Percentiles rank a stretch among this genome's conserved stretches.
These are phyloP conservation scores for Probaryconus sp. DNA, from an alignment of 1,140 invertebrate genomes.

Conservation along the genomic window DNA sequence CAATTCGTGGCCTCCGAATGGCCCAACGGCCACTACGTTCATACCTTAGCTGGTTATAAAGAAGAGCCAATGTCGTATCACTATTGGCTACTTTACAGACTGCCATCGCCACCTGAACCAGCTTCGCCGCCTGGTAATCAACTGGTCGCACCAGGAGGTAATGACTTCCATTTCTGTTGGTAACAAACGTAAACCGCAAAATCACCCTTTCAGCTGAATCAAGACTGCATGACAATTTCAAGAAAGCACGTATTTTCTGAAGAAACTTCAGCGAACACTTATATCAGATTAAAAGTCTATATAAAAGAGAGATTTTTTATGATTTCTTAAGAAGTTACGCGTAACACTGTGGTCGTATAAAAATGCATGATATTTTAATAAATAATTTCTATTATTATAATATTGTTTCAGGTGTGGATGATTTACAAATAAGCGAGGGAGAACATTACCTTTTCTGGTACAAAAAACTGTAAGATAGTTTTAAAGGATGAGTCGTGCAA, in stretches of 20 bases:
- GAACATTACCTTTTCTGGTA: conserved; percentile 94
- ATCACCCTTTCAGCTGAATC: conserved; percentile 1
- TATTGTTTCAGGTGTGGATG: conserved; percentile 85
- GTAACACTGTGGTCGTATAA: too few species aligned
- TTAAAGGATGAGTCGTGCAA: conserved; percentile 17
- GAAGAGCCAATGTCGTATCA: conserved; percentile 92
- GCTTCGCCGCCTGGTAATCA: conserved; percentile 88
- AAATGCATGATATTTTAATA: too few species aligned
- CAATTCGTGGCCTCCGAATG: conserved; percentile 89
- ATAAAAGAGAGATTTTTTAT: not conserved
- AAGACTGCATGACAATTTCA: too few species aligned
- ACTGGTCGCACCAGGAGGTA: conserved; percentile 90
- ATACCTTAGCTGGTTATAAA: conserved; percentile 90
- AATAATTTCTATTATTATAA: conserved; percentile 13
- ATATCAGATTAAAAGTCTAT: too few species aligned
- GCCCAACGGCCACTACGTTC: conserved; percentile 94
- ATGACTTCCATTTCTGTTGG: conserved; percentile 60
- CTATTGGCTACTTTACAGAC: conserved; percentile 91
- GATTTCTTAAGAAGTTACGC: conserved; percentile 3
- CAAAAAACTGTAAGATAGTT: conserved; percentile 87
- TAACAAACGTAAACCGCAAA: not conserved
- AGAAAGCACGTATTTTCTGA: too few species aligned
- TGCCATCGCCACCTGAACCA: conserved; percentile 86
- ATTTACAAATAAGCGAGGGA: conserved; percentile 88
- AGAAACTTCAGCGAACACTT: too few species aligned